A percentile compares a stretch with the other conserved stretches of the same genome.
Evolutionary conservation across 2,888 invertebrate genomes (phyloP).

Genomic region (Nasonia oneida): DNA sequence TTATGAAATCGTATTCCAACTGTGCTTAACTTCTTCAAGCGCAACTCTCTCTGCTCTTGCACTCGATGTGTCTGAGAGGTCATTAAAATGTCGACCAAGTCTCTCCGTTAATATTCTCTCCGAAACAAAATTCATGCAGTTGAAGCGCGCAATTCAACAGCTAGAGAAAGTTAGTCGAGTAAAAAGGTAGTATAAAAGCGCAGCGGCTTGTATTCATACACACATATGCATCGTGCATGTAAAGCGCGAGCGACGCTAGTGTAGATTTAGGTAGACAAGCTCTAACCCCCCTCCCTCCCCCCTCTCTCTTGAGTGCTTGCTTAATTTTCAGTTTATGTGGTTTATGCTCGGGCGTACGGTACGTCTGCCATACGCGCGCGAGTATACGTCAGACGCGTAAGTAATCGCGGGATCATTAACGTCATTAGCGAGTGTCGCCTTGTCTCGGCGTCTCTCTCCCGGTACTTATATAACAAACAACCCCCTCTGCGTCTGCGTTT

Average conservation of each 20-base stretch:
- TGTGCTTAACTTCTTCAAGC: not conserved
- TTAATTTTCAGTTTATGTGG: conserved; percentile 39
- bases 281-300: not conserved
- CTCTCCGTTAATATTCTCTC: not conserved
- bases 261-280: not conserved
- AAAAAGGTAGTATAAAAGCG: not conserved
- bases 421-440: conserved; percentile 63
- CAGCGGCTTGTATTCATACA: not conserved
- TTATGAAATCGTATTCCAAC: conserved; percentile 4
- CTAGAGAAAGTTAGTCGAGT: conserved; percentile 1
- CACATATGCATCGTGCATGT: conserved; percentile 31
- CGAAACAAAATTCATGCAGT: not conserved
- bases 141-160: not conserved
- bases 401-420: conserved; percentile 68
- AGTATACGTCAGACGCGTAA: conserved; percentile 48
- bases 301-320: conserved; percentile 27
- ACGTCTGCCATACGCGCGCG: conserved; percentile 38
- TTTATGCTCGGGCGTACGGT: conserved; percentile 49
- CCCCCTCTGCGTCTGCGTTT: not conserved
- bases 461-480: conserved; percentile 1
- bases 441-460: not conserved
- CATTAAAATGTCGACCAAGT: not conserved
- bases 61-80: not conserved
- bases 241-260: conserved; percentile 1
- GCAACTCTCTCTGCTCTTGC: not conserved